Percentiles rank a stretch among this genome's conserved stretches.
phyloP scores from a whole-genome alignment of 2,888 invertebrate species.

The Platerodrilus igneus region DNA sequence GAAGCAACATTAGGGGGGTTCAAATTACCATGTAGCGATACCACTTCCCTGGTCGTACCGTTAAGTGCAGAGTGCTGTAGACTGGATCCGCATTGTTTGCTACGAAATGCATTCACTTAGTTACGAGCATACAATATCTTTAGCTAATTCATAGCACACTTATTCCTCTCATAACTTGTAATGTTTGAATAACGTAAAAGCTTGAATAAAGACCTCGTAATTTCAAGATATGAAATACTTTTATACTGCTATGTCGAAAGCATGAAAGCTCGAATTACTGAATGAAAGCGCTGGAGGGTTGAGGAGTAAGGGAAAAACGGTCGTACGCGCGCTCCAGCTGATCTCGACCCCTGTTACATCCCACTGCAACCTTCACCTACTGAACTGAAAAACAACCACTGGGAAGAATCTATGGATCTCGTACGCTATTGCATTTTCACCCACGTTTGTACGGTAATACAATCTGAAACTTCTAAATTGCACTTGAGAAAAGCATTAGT shows the following conservation, averaged over 20 bases:
- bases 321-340: constrained; percentile 35
- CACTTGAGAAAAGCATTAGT: constrained; percentile 25
- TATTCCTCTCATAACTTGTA: no score
- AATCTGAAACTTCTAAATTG: constrained; percentile 18
- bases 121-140: constrained; percentile 32
- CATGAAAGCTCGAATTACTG: constrained; percentile 34
- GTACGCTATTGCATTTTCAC: constrained; percentile 9
- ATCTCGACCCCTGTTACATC: constrained; percentile 29
- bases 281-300: constrained; percentile 31
- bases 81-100: constrained; percentile 39
- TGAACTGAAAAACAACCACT: constrained; percentile 42
- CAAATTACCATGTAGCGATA: constrained; percentile 32
- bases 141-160: constrained; percentile 30
- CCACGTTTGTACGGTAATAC: constrained; percentile 12
- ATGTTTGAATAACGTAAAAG: no score
- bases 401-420: constrained; percentile 29
- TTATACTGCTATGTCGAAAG: no score
- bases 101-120: constrained; percentile 37
- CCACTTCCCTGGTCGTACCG: constrained; percentile 33
- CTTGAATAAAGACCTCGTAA: no score
- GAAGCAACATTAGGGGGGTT: constrained; percentile 29
- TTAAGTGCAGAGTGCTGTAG: constrained; percentile 44
- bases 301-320: constrained; percentile 20
- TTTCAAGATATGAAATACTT: no score
- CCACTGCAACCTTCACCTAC: constrained; percentile 43